Conservation (phyloP, 2,113 vertebrate species). For the Gallinago media region DNA sequence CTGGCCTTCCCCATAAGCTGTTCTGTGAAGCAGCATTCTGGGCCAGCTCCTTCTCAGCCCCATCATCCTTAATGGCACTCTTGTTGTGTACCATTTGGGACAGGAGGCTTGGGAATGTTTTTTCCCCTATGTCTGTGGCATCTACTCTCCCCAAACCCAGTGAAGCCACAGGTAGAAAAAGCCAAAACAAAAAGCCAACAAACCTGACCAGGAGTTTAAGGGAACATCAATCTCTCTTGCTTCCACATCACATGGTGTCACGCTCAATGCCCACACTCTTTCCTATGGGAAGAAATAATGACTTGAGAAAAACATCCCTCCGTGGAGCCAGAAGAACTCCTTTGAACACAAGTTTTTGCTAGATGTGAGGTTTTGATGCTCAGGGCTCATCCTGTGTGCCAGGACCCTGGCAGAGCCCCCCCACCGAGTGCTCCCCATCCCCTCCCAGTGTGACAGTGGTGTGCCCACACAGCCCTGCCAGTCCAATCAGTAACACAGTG, state of each 20-base stretch:
- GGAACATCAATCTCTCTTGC: fast-evolving
- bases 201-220: background rate
- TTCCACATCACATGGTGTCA: fast-evolving
- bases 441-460: fast-evolving
- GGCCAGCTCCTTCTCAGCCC: background rate
- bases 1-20: background rate
- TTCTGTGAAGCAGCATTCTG: background rate
- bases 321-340: background rate
- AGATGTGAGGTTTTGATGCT: background rate
- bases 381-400: background rate
- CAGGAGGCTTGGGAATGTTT: background rate
- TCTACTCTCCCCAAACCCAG: background rate
- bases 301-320: background rate
- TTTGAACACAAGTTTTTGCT: background rate
- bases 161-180: background rate
- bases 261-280: fast-evolving
- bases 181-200: background rate
- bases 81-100: background rate
- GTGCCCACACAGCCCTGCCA: background rate
- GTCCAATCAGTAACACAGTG: fast-evolving
- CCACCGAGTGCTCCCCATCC: fast-evolving
- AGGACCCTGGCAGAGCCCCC: background rate
- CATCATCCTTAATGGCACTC: background rate
- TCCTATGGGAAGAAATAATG: background rate
- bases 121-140: background rate